phyloP scores from a whole-genome alignment of 2,888 invertebrate species.

The Altica lythri region DNA sequence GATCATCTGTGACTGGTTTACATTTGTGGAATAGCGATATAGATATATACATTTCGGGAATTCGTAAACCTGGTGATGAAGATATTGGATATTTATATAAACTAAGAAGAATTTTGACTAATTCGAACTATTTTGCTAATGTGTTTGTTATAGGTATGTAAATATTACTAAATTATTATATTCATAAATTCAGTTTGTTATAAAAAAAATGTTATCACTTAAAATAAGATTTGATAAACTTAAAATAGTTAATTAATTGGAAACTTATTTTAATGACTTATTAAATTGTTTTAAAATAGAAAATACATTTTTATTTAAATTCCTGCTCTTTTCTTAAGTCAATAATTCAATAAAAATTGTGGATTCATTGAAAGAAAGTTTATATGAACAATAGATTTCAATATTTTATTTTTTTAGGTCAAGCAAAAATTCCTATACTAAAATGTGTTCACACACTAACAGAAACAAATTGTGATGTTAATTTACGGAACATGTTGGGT shows the following conservation, averaged over 20 bases:
- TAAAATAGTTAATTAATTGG: too few species aligned
- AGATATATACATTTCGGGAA: constrained; percentile 68
- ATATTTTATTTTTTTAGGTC: constrained; percentile 60
- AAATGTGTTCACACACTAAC: constrained; percentile 70
- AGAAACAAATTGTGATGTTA: constrained; percentile 71
- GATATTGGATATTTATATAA: constrained; percentile 39
- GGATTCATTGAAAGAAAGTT: too few species aligned
- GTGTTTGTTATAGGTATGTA: constrained; percentile 66
- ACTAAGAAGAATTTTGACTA: constrained; percentile 36
- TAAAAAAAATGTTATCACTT: not conserved
- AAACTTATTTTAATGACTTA: too few species aligned
- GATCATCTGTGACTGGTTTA: constrained; percentile 74
- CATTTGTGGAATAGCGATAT: constrained; percentile 74
- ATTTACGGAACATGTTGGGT: constrained; percentile 72
- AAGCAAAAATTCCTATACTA: constrained; percentile 78
- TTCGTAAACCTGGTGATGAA: constrained; percentile 45
- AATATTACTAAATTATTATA: not conserved
- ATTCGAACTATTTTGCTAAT: constrained; percentile 58
- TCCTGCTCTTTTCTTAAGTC: too few species aligned
- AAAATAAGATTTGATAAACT: too few species aligned
- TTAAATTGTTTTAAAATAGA: too few species aligned
- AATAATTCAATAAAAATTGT: too few species aligned
- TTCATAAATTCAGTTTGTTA: not conserved
- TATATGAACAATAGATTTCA: not conserved
- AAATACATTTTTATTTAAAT: too few species aligned